Conservation (phyloP, 2,888 invertebrate genomes). For the Ephialtes manifestator region DNA sequence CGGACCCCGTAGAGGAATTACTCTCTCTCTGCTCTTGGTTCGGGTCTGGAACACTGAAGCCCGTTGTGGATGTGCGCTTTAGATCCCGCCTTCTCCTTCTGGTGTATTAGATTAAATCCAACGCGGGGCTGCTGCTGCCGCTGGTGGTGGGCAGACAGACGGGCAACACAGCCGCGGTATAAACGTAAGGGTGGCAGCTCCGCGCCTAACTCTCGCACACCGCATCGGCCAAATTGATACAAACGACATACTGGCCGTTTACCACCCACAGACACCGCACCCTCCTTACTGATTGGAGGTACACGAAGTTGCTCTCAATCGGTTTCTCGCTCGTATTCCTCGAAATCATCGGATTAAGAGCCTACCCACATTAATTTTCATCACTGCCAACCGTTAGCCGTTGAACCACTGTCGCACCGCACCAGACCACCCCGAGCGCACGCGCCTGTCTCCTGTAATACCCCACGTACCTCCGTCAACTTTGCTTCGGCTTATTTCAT, state of each 20-base stretch:
- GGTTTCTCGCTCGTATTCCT: slow-evolving; percentile 60
- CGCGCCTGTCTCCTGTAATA: slow-evolving; percentile 8
- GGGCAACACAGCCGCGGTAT: slow-evolving; percentile 63
- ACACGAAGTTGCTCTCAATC: slow-evolving; percentile 69
- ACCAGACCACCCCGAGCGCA: not conserved
- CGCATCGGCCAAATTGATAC: slow-evolving; percentile 79
- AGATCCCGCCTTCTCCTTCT: slow-evolving; percentile 45
- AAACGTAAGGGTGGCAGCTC: slow-evolving; percentile 69
- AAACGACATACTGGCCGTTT: slow-evolving; percentile 78
- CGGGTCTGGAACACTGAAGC: slow-evolving; percentile 39
- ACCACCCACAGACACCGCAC: slow-evolving; percentile 57
- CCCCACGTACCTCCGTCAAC: slow-evolving; percentile 15
- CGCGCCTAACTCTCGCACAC: slow-evolving; percentile 11
- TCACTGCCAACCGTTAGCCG: slow-evolving; percentile 49
- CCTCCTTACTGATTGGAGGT: slow-evolving; percentile 67
- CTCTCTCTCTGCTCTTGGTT: slow-evolving; percentile 49
- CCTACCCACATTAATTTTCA: slow-evolving; percentile 66
- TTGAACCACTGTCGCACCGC: slow-evolving; percentile 17
- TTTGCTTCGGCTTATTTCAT: slow-evolving; percentile 28
- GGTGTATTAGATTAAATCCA: slow-evolving; percentile 80
- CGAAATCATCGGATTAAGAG: slow-evolving; percentile 69
- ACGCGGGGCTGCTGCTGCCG: slow-evolving; percentile 35
- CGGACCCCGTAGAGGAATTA: slow-evolving; percentile 56
- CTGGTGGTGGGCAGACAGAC: slow-evolving; percentile 21
- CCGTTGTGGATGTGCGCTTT: not conserved